Evolutionary conservation across 1,140 invertebrate genomes (phyloP).

Genomic region (Drosophila biarmipes): DNA sequence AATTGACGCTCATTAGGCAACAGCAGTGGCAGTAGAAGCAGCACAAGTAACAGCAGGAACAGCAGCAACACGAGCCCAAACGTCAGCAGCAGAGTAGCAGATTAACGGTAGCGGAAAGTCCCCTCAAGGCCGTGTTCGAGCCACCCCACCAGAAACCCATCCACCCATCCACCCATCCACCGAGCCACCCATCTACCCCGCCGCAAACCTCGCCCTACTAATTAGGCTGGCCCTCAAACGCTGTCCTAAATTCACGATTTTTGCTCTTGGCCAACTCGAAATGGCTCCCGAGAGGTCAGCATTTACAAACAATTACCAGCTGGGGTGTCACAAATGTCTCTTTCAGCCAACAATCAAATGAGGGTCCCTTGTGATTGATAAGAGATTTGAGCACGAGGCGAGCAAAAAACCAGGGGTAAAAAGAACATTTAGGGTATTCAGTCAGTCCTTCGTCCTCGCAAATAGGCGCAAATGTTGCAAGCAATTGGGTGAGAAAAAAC

Average conservation of each 20-base stretch:
- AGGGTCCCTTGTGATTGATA: conserved; percentile 14
- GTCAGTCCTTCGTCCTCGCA: background rate
- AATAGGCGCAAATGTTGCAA: background rate
- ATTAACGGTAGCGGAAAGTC: background rate
- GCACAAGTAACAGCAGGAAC: conserved; percentile 13
- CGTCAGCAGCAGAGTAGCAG: conserved; percentile 10
- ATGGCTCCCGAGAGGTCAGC: conserved; percentile 13
- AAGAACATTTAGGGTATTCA: background rate
- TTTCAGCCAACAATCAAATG: conserved; percentile 9
- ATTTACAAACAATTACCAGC: conserved; percentile 19
- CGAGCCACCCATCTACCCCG: background rate
- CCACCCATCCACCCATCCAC: background rate
- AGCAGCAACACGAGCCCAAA: conserved; percentile 17
- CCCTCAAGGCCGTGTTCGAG: conserved; percentile 9
- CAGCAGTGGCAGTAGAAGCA: conserved; percentile 12
- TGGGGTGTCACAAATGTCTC: conserved; percentile 15
- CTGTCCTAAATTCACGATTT: conserved; percentile 12
- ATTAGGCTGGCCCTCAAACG: conserved; percentile 5
- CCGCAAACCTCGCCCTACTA: conserved; percentile 3
- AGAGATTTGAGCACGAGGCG: conserved; percentile 4
- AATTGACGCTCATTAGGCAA: conserved; percentile 68
- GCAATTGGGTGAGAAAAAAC: background rate
- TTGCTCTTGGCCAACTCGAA: conserved; percentile 11
- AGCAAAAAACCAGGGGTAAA: background rate
- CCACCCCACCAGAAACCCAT: background rate